Conservation (phyloP, 2,888 invertebrate genomes). For the Tenthredo distinguenda region DNA sequence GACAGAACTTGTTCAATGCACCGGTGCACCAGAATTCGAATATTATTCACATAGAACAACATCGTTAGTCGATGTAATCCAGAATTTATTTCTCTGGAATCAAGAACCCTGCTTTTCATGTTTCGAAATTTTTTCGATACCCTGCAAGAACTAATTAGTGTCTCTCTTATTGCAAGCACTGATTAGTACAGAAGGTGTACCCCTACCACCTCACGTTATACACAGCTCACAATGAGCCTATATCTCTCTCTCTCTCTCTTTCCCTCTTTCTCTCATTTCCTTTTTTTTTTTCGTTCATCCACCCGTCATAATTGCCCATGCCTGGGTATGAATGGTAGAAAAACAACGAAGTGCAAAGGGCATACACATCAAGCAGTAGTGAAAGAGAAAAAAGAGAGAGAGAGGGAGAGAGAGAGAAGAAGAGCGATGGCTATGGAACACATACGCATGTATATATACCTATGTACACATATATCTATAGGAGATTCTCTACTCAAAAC, state of each 20-base stretch:
- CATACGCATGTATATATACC: background rate
- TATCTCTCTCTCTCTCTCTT: background rate
- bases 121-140: background rate
- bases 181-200: conserved; percentile 5
- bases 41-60: background rate
- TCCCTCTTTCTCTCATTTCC: background rate
- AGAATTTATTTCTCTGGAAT: background rate
- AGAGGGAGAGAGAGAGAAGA: background rate
- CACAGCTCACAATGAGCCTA: background rate
- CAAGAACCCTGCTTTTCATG: background rate
- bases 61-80: background rate
- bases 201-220: background rate
- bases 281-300: background rate
- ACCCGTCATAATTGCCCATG: conserved; percentile 21
- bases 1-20: background rate
- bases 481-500: background rate
- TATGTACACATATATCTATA: background rate
- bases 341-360: conserved; percentile 21
- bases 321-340: background rate
- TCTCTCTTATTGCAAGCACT: background rate
- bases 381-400: background rate
- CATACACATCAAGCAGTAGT: background rate
- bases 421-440: background rate
- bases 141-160: conserved; percentile 9
- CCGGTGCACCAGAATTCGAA: background rate